Conservation (phyloP, 1,140 invertebrate genomes). For the Micrasema minimum region DNA sequence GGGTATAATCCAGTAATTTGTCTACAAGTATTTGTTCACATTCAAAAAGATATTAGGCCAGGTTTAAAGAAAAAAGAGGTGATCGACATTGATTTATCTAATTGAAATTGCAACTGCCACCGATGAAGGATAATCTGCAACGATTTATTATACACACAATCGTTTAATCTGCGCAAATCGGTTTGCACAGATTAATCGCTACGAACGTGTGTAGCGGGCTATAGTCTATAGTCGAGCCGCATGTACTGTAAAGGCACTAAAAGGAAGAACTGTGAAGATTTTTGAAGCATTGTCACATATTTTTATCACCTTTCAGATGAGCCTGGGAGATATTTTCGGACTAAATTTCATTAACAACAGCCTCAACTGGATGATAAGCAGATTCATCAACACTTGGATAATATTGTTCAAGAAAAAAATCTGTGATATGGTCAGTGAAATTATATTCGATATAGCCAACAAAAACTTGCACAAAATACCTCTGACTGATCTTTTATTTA, state of each 20-base stretch:
- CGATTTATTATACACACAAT: too few species aligned
- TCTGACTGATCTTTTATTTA: not conserved
- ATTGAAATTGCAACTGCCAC: too few species aligned
- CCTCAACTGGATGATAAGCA: constrained; percentile 6
- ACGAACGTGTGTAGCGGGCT: not conserved
- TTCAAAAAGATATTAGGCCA: not conserved
- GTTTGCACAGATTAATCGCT: too few species aligned
- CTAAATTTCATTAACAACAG: not conserved
- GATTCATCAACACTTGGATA: not conserved
- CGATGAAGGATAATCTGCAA: too few species aligned
- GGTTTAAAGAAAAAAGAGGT: not conserved
- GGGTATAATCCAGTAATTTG: too few species aligned
- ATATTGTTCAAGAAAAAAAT: not conserved
- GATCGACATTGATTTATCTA: not conserved
- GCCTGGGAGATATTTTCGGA: not conserved
- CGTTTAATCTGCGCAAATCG: not conserved
- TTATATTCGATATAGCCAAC: not conserved
- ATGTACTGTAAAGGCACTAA: not conserved
- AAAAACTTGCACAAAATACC: not conserved
- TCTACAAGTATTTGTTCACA: too few species aligned
- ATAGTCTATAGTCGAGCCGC: not conserved
- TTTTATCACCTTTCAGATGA: constrained; percentile 29
- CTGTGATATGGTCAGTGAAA: not conserved
- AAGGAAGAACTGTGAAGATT: not conserved
- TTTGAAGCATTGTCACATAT: too few species aligned